Evolutionary conservation across 1,140 invertebrate genomes (phyloP).

Genomic region (Agraylea sexmaculata): DNA sequence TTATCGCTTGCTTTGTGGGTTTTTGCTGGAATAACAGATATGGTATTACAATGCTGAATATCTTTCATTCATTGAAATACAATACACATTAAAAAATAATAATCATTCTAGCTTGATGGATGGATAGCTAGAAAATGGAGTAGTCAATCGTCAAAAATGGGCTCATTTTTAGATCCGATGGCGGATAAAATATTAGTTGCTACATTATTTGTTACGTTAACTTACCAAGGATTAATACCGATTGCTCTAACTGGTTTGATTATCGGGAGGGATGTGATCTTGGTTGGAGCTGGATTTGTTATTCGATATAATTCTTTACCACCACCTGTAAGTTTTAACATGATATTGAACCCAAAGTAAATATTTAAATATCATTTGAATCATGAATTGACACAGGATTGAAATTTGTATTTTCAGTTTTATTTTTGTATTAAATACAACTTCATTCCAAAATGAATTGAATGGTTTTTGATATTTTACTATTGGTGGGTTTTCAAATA

Average conservation of each 20-base stretch:
- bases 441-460: background rate
- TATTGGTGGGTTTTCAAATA: background rate
- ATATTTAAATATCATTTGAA: constrained; percentile 9
- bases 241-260: constrained; percentile 74
- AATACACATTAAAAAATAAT: constrained; percentile 13
- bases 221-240: constrained; percentile 77
- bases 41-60: constrained; percentile 46
- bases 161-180: constrained; percentile 92
- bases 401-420: background rate
- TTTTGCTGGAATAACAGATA: constrained; percentile 71
- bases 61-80: constrained; percentile 8
- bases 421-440: constrained; percentile 1
- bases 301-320: constrained; percentile 83
- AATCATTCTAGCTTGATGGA: constrained; percentile 70
- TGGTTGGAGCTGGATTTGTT: constrained; percentile 73
- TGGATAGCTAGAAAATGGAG: constrained; percentile 89
- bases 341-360: background rate
- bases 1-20: constrained; percentile 61
- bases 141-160: constrained; percentile 81
- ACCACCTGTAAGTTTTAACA: constrained; percentile 57
- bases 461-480: too few relatives aligned
- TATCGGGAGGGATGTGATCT: constrained; percentile 67
- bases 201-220: constrained; percentile 76
- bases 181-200: constrained; percentile 94
- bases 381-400: constrained; percentile 1